phyloP scores from a whole-genome alignment of 1,140 invertebrate genomes.

The Zaprionus tsacasi region DNA sequence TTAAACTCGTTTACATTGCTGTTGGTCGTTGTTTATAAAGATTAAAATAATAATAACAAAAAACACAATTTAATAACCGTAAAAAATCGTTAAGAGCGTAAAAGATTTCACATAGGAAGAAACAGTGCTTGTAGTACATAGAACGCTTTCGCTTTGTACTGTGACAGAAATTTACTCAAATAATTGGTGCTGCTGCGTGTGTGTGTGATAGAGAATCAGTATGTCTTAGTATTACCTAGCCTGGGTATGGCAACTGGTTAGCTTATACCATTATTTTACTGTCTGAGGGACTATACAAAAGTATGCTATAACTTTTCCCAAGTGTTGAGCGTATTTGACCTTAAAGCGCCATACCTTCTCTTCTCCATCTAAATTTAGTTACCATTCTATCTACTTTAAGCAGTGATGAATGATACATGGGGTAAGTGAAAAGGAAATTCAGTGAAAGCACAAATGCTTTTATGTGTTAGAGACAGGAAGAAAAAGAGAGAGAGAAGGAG shows the following conservation, averaged over 20 bases:
- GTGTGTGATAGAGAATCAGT: constrained; percentile 18
- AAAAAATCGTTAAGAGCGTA: not conserved
- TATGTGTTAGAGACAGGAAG: constrained; percentile 43
- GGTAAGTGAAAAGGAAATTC: not conserved
- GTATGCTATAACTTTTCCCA: constrained; percentile 54
- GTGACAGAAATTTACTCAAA: constrained; percentile 64
- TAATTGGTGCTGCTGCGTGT: constrained; percentile 24
- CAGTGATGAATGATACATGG: constrained; percentile 40
- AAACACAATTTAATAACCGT: not conserved
- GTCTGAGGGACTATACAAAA: constrained; percentile 24
- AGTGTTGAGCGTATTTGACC: constrained; percentile 67
- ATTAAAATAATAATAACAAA: constrained; percentile 52
- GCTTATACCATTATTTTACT: constrained; percentile 25
- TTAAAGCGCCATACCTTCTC: constrained; percentile 37
- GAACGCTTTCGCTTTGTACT: constrained; percentile 63
- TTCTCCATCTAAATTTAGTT: not conserved
- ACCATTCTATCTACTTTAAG: constrained; percentile 39
- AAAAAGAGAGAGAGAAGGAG: constrained; percentile 10
- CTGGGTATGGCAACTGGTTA: constrained; percentile 79
- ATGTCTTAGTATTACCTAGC: constrained; percentile 69
- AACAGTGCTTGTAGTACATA: constrained; percentile 6
- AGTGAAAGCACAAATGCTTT: constrained; percentile 51
- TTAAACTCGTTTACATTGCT: constrained; percentile 77
- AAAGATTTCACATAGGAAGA: not conserved
- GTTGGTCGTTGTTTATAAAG: constrained; percentile 55